Conservation (phyloP, 1,140 invertebrate species). For the Sycophaga agraensis region DNA sequence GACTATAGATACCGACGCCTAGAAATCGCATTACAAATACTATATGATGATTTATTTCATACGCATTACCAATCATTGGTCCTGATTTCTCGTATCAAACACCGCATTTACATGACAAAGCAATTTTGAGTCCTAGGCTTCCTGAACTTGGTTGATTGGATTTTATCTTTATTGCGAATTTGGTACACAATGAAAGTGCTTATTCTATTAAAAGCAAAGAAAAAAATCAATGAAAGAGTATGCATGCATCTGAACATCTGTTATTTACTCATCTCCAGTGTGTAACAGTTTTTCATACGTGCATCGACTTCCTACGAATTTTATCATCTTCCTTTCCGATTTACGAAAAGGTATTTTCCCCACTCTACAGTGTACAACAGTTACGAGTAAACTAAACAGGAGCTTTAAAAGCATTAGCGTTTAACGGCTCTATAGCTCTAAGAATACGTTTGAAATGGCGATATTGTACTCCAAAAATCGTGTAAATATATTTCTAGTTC, state of each 20-base stretch:
- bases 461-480: too few relatives aligned
- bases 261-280: slow-evolving; percentile 8
- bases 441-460: too few relatives aligned
- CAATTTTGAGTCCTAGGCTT: slow-evolving; percentile 28
- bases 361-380: not conserved
- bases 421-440: too few relatives aligned
- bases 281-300: slow-evolving; percentile 24
- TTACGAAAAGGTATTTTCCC: not conserved
- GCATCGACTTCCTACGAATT: slow-evolving; percentile 13
- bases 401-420: too few relatives aligned
- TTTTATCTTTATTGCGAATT: slow-evolving; percentile 20
- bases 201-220: slow-evolving; percentile 13
- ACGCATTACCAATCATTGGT: slow-evolving; percentile 16
- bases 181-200: slow-evolving; percentile 21
- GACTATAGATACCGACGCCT: slow-evolving; percentile 20
- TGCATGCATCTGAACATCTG: slow-evolving; percentile 3
- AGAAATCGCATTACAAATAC: slow-evolving; percentile 30
- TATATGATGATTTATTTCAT: slow-evolving; percentile 31
- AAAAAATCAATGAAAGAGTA: slow-evolving; percentile 20
- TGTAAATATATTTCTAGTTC: too few relatives aligned
- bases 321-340: not conserved
- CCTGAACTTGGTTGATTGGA: slow-evolving; percentile 9
- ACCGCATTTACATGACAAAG: slow-evolving; percentile 21
- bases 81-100: slow-evolving; percentile 11
- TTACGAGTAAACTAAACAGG: not conserved